These are phyloP conservation scores for Shinisaurus crocodilurus DNA, from an alignment of 2,113 vertebrate genomes.

Conservation along the genomic window DNA sequence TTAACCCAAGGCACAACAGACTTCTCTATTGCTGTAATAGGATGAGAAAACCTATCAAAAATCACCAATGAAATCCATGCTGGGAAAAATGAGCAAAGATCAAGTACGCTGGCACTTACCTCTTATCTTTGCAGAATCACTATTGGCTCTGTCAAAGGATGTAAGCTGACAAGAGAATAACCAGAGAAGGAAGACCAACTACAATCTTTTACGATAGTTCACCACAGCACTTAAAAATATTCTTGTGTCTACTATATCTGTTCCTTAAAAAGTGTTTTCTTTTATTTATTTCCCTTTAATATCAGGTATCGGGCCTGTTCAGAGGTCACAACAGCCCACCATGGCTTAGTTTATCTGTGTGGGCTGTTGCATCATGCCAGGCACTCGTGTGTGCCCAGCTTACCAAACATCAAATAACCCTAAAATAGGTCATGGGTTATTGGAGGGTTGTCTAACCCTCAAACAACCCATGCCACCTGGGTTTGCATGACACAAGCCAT, in stretches of 20 bases:
- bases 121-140: constrained; percentile 92
- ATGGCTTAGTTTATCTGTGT: no score
- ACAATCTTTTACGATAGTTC: not conserved
- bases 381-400: no score
- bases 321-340: not conserved
- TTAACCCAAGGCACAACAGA: constrained; percentile 96
- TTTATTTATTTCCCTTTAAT: not conserved
- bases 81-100: not conserved
- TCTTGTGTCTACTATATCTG: not conserved
- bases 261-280: not conserved
- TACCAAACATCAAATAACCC: no score
- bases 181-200: not conserved
- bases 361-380: no score
- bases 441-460: no score
- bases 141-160: constrained; percentile 91
- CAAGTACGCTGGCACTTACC: constrained; percentile 76
- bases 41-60: constrained; percentile 42
- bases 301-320: not conserved
- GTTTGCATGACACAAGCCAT: no score
- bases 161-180: constrained; percentile 84
- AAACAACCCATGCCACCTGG: no score
- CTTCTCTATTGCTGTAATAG: constrained; percentile 88
- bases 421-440: no score
- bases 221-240: not conserved
- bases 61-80: not conserved